A percentile compares a stretch with the other conserved stretches of the same genome.
phyloP scores from a whole-genome alignment of 2,888 invertebrate genomes.

The Agonum fuliginosum region DNA sequence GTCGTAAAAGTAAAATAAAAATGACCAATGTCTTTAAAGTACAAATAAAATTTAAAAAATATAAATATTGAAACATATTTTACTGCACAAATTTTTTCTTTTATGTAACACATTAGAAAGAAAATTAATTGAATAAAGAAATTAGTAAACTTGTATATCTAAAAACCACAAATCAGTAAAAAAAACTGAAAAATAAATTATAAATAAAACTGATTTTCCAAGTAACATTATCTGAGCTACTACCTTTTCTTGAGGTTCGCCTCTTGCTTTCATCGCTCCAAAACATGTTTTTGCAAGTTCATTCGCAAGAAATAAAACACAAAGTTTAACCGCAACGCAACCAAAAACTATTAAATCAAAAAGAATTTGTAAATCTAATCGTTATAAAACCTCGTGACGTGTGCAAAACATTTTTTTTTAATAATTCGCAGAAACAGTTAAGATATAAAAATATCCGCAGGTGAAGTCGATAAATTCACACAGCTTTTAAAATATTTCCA shows the following conservation, averaged over 20 bases:
- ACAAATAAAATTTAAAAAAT: too few species aligned
- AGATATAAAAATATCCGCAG: neutral
- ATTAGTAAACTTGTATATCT: too few species aligned
- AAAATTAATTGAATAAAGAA: neutral
- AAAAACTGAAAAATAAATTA: slow-evolving; percentile 1
- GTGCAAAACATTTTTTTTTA: slow-evolving; percentile 2
- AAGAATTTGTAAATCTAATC: neutral
- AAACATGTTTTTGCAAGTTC: slow-evolving; percentile 1
- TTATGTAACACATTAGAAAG: too few species aligned
- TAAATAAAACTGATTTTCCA: slow-evolving; percentile 12
- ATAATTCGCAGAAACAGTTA: slow-evolving; percentile 6
- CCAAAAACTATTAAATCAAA: neutral
- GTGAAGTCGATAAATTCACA: too few species aligned
- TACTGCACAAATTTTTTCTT: too few species aligned
- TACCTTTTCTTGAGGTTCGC: slow-evolving; percentile 7
- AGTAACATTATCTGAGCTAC: neutral
- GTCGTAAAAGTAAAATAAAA: too few species aligned
- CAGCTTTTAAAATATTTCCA: too few species aligned
- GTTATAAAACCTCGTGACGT: too few species aligned
- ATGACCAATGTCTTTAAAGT: too few species aligned
- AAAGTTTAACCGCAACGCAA: slow-evolving; percentile 11
- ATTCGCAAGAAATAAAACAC: slow-evolving; percentile 1
- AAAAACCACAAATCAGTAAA: too few species aligned
- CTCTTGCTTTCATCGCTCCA: neutral
- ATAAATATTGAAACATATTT: too few species aligned